Conservation (phyloP, 2,888 invertebrate species). For the Agrochola lota region DNA sequence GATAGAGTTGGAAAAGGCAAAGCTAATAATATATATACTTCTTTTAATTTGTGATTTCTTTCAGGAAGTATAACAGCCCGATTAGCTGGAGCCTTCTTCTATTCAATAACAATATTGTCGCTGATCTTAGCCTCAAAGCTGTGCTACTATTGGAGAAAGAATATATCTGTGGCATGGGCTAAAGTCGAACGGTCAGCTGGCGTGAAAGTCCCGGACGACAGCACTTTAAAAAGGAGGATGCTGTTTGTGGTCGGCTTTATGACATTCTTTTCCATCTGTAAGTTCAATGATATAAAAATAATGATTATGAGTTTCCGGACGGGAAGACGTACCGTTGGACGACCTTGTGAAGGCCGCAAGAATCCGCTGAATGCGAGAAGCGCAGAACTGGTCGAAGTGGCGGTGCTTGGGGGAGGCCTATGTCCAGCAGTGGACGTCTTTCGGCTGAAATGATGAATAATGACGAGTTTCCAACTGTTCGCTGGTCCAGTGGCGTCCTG, state of each 20-base stretch:
- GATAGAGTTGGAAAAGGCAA: too few relatives aligned
- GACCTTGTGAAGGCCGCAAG: too few relatives aligned
- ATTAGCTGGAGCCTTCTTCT: slow-evolving; percentile 82
- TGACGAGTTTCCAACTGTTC: too few relatives aligned
- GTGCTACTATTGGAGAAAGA: slow-evolving; percentile 69
- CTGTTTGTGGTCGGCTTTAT: slow-evolving; percentile 66
- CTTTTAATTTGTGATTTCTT: slow-evolving; percentile 31
- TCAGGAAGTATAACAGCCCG: slow-evolving; percentile 80
- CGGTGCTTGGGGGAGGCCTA: too few relatives aligned
- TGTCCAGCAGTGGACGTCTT: too few relatives aligned
- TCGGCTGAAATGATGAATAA: too few relatives aligned
- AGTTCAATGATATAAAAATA: slow-evolving; percentile 50
- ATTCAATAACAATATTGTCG: slow-evolving; percentile 76
- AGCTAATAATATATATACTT: too few relatives aligned
- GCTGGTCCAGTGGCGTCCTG: too few relatives aligned
- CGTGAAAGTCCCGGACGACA: slow-evolving; percentile 72
- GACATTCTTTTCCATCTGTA: slow-evolving; percentile 70
- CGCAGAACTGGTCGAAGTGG: too few relatives aligned
- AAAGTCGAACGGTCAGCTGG: slow-evolving; percentile 71
- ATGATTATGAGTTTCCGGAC: too few relatives aligned
- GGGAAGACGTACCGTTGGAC: too few relatives aligned
- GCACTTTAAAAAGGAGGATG: slow-evolving; percentile 71
- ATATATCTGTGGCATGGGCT: slow-evolving; percentile 72
- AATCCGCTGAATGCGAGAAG: too few relatives aligned
- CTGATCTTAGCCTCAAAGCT: slow-evolving; percentile 76